Evolutionary conservation across 2,113 vertebrate genomes (phyloP).

Genomic region (Catharus minimus): DNA sequence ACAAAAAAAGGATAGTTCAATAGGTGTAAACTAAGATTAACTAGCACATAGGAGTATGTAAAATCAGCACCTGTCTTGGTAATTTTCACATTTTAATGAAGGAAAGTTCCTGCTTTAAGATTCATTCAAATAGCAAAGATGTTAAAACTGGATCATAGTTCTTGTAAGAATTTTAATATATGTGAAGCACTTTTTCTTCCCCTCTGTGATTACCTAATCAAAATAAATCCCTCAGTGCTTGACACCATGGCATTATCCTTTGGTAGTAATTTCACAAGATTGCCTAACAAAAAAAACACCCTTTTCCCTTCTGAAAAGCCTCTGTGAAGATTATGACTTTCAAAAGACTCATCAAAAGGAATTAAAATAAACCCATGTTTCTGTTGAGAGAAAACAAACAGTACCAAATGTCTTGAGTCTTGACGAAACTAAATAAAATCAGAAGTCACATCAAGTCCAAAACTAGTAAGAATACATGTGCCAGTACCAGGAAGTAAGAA

Average conservation of each 20-base stretch:
- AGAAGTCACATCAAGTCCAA: not conserved
- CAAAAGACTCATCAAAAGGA: not conserved
- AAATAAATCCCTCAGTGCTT: not conserved
- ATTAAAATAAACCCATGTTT: not conserved
- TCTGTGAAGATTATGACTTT: not conserved
- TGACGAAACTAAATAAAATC: not conserved
- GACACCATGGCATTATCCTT: not conserved
- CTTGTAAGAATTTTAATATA: not conserved
- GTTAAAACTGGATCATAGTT: not conserved
- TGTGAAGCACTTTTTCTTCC: not conserved
- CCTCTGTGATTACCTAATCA: not conserved
- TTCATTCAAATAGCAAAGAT: not conserved
- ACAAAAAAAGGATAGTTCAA: not conserved
- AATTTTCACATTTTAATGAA: conserved; percentile 13
- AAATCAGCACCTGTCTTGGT: not conserved
- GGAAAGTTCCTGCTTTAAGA: not conserved
- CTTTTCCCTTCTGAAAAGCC: not conserved
- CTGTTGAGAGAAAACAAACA: not conserved
- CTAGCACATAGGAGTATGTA: not conserved
- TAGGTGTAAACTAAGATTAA: not conserved
- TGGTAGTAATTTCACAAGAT: not conserved
- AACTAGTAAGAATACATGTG: not conserved
- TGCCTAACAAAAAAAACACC: not conserved
- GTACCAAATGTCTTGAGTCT: not conserved
- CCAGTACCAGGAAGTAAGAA: not conserved